Evolutionary conservation across 2,888 invertebrate genomes (phyloP).

Genomic region (Drosophila diplacantha): DNA sequence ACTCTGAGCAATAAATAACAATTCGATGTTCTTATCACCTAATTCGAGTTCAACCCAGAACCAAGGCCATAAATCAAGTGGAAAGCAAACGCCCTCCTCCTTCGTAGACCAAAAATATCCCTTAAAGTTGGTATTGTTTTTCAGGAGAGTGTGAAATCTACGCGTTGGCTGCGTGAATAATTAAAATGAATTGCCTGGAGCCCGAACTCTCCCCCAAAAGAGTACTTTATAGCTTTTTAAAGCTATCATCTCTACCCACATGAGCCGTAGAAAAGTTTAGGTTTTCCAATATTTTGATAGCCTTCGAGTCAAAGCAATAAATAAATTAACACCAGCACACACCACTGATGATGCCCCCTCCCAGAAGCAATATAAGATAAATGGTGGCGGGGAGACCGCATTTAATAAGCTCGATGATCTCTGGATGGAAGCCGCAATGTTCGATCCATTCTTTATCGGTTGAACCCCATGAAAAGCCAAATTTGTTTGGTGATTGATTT

Average conservation of each 20-base stretch:
- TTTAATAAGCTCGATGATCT: conserved; percentile 51
- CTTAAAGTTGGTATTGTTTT: conserved; percentile 23
- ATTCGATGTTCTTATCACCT: conserved; percentile 72
- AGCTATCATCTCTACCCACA: conserved; percentile 36
- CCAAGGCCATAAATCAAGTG: conserved; percentile 62
- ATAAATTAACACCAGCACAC: conserved; percentile 57
- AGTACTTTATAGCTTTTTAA: conserved; percentile 64
- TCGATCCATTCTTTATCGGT: conserved; percentile 10
- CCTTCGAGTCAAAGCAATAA: conserved; percentile 55
- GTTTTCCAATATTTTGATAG: conserved; percentile 57
- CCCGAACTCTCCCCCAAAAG: conserved; percentile 23
- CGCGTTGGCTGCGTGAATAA: conserved; percentile 61
- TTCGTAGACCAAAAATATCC: background rate
- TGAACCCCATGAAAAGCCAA: conserved; percentile 10
- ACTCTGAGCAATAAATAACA: conserved; percentile 60
- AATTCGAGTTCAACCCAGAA: conserved; percentile 37
- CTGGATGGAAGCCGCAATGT: conserved; percentile 7
- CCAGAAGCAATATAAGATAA: conserved; percentile 33
- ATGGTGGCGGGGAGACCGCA: conserved; percentile 34
- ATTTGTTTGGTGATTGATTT: conserved; percentile 63
- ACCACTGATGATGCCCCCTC: conserved; percentile 15
- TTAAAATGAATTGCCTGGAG: conserved; percentile 65
- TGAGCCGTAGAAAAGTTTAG: conserved; percentile 13
- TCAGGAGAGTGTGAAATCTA: conserved; percentile 54
- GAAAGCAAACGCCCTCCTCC: conserved; percentile 41